Evolutionary conservation across 2,113 vertebrate species (phyloP).

Genomic region (Ibidorhyncha struthersii): DNA sequence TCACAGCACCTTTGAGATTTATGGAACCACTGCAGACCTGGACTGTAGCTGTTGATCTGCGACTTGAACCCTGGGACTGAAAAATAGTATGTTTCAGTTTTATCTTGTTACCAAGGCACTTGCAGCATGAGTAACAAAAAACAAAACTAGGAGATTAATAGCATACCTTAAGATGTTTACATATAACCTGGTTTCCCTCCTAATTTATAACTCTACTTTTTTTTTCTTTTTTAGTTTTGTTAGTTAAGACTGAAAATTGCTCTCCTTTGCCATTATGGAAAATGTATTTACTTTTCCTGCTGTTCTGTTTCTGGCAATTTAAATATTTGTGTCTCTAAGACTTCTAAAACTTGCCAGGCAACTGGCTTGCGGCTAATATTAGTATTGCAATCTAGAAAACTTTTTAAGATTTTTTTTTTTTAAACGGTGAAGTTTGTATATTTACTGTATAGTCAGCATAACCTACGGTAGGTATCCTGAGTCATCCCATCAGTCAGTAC

Average conservation of each 20-base stretch:
- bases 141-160: not conserved
- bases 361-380: not conserved
- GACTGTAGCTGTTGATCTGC: slow-evolving; percentile 76
- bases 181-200: not conserved
- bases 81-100: slow-evolving; percentile 24
- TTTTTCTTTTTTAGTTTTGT: not conserved
- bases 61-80: slow-evolving; percentile 63
- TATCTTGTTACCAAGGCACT: not conserved
- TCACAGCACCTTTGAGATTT: slow-evolving; percentile 83
- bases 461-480: not conserved
- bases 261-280: not conserved
- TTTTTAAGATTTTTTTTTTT: not conserved
- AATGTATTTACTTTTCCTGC: not conserved
- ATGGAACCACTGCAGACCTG: slow-evolving; percentile 83
- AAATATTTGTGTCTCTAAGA: not conserved
- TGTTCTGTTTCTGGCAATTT: not conserved
- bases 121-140: not conserved
- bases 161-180: not conserved
- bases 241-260: not conserved
- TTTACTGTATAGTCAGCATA: not conserved
- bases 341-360: not conserved
- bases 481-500: not conserved
- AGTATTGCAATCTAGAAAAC: not conserved
- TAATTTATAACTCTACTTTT: not conserved
- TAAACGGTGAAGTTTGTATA: not conserved